These are phyloP conservation scores for Drosophila borborema DNA, from an alignment of 2,888 invertebrate genomes.

Conservation along the genomic window DNA sequence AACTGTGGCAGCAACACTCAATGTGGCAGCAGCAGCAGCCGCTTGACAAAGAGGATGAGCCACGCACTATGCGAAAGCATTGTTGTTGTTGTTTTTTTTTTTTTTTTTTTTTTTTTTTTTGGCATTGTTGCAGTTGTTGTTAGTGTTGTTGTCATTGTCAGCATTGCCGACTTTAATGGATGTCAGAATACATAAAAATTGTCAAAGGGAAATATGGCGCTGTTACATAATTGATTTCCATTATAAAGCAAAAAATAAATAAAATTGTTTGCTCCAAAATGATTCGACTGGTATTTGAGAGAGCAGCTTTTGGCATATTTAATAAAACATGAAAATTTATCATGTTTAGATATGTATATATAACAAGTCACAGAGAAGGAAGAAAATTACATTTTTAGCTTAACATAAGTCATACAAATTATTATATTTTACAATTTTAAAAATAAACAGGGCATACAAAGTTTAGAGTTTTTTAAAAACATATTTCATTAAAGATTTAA, in stretches of 20 bases:
- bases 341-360: background rate
- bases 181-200: conserved; percentile 79
- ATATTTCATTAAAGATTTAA: too few species aligned
- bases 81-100: conserved; percentile 61
- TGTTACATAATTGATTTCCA: conserved; percentile 74
- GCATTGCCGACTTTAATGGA: conserved; percentile 75
- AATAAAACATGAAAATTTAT: background rate
- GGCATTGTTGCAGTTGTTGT: conserved; percentile 52
- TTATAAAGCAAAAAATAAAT: conserved; percentile 32
- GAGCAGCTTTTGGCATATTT: background rate
- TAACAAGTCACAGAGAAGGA: background rate
- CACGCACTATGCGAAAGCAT: conserved; percentile 64
- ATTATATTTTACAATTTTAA: background rate
- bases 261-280: conserved; percentile 20
- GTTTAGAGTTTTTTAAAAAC: too few species aligned
- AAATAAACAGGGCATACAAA: too few species aligned
- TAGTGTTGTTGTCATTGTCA: conserved; percentile 69
- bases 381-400: background rate
- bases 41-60: conserved; percentile 40
- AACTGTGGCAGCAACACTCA: conserved; percentile 5
- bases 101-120: conserved; percentile 76
- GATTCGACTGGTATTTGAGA: background rate
- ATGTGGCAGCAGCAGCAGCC: conserved; percentile 4
- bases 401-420: background rate
- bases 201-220: conserved; percentile 66